Percentiles rank a stretch among this genome's conserved stretches.
These are phyloP conservation scores for Rhynchotus rufescens DNA, from an alignment of 2,797 vertebrate species.

Conservation along the genomic window DNA sequence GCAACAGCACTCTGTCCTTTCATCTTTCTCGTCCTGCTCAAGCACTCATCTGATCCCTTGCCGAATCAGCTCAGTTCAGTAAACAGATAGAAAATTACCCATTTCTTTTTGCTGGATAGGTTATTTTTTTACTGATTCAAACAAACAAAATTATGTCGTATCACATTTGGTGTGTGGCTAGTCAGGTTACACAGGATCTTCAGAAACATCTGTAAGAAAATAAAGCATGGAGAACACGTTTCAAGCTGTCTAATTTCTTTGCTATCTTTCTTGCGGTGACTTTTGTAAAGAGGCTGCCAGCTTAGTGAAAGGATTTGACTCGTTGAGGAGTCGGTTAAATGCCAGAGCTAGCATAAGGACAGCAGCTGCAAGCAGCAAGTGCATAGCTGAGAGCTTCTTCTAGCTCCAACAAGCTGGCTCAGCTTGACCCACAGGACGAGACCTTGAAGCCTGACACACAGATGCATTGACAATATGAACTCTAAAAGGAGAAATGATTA, in stretches of 20 bases:
- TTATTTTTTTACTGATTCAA: neutral
- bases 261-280: neutral
- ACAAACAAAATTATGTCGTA: neutral
- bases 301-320: neutral
- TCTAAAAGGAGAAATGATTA: neutral
- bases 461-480: neutral
- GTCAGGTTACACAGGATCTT: neutral
- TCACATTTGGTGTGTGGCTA: neutral
- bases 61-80: neutral
- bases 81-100: neutral
- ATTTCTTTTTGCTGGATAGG: neutral
- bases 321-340: neutral
- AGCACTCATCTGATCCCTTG: neutral
- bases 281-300: neutral
- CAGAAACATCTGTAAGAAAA: neutral
- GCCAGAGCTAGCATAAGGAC: neutral
- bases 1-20: neutral
- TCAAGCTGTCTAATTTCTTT: neutral
- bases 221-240: neutral
- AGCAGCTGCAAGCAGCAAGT: neutral
- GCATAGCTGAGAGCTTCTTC: neutral
- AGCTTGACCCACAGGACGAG: neutral
- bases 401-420: neutral
- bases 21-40: neutral
- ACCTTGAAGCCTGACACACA: fast-evolving